Conservation (phyloP, 2,888 invertebrate species). For the Aporophyla lueneburgensis region DNA sequence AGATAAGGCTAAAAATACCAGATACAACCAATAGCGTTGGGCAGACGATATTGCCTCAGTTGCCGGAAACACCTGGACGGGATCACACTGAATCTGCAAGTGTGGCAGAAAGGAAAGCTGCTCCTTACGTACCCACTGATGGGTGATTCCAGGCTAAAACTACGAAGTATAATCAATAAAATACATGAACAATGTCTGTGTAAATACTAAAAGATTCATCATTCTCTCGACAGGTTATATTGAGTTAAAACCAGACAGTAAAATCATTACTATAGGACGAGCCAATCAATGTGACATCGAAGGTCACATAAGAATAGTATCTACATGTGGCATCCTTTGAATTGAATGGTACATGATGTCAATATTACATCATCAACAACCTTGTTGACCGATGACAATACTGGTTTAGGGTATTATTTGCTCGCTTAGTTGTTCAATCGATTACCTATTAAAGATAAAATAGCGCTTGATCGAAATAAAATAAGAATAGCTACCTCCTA, state of each 20-base stretch:
- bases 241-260: slow-evolving; percentile 43
- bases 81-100: not conserved
- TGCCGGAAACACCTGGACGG: not conserved
- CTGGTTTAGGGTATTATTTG: slow-evolving; percentile 66
- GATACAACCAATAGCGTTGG: not conserved
- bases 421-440: not conserved
- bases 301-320: slow-evolving; percentile 65
- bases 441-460: not conserved
- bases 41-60: too few species aligned
- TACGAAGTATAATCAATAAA: not conserved
- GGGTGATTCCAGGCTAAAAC: not conserved
- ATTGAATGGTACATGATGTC: slow-evolving; percentile 75
- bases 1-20: not conserved
- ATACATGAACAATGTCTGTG: not conserved
- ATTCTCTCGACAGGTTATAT: slow-evolving; percentile 16
- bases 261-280: slow-evolving; percentile 48
- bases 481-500: not conserved
- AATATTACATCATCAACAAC: slow-evolving; percentile 81
- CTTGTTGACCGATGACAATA: slow-evolving; percentile 68
- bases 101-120: not conserved
- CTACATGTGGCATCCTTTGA: slow-evolving; percentile 65
- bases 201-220: not conserved
- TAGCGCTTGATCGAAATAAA: not conserved
- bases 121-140: not conserved
- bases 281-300: slow-evolving; percentile 67